These are phyloP conservation scores for Drosophila falleni DNA, from an alignment of 2,888 invertebrate genomes.

Conservation along the genomic window DNA sequence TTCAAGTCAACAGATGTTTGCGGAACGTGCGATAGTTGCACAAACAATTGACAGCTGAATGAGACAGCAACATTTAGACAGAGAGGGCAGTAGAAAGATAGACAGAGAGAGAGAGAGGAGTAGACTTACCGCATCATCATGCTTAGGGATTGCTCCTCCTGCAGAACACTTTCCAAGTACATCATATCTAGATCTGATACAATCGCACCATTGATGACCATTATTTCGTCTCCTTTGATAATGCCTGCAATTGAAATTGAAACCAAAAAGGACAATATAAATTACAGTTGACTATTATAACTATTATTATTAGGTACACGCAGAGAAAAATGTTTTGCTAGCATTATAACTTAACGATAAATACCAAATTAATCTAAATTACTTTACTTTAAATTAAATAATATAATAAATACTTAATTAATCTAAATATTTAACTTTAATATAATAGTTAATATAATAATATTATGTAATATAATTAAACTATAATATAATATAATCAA, in stretches of 20 bases:
- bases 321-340: neutral
- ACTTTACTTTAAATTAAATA: too few relatives aligned
- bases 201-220: constrained; percentile 99
- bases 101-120: neutral
- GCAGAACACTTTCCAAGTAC: constrained; percentile 98
- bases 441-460: too few relatives aligned
- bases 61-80: neutral
- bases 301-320: neutral
- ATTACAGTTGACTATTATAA: constrained; percentile 14
- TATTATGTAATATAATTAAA: too few relatives aligned
- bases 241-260: constrained; percentile 89
- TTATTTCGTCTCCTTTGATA: constrained; percentile 98
- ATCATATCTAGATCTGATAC: constrained; percentile 99
- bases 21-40: constrained; percentile 42
- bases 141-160: constrained; percentile 96
- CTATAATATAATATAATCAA: too few relatives aligned
- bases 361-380: too few relatives aligned
- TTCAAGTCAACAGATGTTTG: constrained; percentile 53
- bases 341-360: too few relatives aligned
- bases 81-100: neutral
- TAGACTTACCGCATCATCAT: constrained; percentile 95
- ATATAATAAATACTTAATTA: too few relatives aligned
- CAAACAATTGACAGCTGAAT: constrained; percentile 43
- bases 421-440: too few relatives aligned
- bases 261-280: neutral